These are phyloP conservation scores for Boulengeromyrus knoepffleri DNA, from an alignment of 2,113 vertebrate species.

Conservation along the genomic window DNA sequence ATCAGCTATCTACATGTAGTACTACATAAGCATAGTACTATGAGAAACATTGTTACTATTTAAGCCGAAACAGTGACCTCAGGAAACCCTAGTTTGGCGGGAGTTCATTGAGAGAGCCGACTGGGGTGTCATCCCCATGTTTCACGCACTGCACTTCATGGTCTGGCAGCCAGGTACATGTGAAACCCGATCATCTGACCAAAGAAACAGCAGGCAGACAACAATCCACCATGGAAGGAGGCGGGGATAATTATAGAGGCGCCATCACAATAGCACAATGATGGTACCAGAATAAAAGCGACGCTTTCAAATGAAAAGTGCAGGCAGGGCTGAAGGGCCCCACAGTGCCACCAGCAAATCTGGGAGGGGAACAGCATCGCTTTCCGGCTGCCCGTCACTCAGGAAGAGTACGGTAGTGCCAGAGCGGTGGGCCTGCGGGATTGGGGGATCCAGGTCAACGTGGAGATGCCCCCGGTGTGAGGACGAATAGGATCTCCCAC, in stretches of 20 bases:
- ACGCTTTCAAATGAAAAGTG: not conserved
- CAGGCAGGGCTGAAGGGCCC: not conserved
- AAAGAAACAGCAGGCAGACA: not conserved
- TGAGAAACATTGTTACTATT: not conserved
- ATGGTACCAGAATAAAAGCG: not conserved
- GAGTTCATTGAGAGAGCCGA: not conserved
- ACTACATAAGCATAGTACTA: not conserved
- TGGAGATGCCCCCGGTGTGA: not conserved
- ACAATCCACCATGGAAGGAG: not conserved
- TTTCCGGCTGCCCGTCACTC: not conserved
- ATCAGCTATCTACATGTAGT: not conserved
- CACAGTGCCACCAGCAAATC: not conserved
- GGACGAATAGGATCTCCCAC: not conserved
- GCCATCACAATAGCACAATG: not conserved
- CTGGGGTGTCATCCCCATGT: not conserved
- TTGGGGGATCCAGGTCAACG: not conserved
- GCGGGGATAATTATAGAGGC: not conserved
- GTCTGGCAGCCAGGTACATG: not conserved
- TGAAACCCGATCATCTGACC: not conserved
- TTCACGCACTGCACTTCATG: not conserved
- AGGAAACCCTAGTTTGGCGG: not conserved
- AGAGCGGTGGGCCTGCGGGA: not conserved
- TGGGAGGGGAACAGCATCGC: not conserved
- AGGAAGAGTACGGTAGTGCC: not conserved
- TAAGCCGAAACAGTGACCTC: not conserved